Percentiles rank a stretch among this genome's conserved stretches.
Conservation (phyloP, 2,888 invertebrate genomes). For the Hyposoter didymator region DNA sequence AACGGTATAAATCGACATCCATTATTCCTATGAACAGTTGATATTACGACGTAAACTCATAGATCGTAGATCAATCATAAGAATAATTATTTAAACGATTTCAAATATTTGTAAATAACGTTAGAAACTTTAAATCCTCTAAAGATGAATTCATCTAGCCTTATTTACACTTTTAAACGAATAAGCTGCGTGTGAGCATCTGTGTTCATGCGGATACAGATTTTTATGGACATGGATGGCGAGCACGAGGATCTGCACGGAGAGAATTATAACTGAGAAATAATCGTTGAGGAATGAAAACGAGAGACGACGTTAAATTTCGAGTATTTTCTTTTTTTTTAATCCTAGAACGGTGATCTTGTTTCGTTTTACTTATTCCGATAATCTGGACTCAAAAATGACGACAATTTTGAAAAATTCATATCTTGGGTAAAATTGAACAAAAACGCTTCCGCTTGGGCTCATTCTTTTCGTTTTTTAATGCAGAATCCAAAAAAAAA, state of each 20-base stretch:
- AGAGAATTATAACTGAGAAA: neutral
- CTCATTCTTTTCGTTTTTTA: too few species aligned
- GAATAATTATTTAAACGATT: constrained; percentile 35
- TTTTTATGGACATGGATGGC: neutral
- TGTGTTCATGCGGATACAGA: constrained; percentile 10
- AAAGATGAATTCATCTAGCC: constrained; percentile 63
- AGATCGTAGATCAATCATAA: constrained; percentile 52
- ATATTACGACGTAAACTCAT: constrained; percentile 65
- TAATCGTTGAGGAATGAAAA: neutral
- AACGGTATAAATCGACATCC: constrained; percentile 29
- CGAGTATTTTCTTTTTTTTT: neutral
- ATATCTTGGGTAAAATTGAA: too few species aligned
- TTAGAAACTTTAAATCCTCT: constrained; percentile 46
- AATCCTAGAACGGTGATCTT: too few species aligned
- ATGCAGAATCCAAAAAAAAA: too few species aligned
- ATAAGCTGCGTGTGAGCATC: constrained; percentile 44
- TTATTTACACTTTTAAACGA: constrained; percentile 60
- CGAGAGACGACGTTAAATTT: neutral
- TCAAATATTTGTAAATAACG: constrained; percentile 56
- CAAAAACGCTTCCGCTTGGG: too few species aligned
- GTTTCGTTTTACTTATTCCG: too few species aligned
- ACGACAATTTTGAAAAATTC: too few species aligned
- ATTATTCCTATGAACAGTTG: constrained; percentile 58
- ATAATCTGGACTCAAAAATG: too few species aligned
- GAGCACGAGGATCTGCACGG: neutral